Evolutionary conservation across 2,888 invertebrate genomes (phyloP), one percentile per base, ranked within the genome.

Genomic region (Nemurella pictetii): DNA sequence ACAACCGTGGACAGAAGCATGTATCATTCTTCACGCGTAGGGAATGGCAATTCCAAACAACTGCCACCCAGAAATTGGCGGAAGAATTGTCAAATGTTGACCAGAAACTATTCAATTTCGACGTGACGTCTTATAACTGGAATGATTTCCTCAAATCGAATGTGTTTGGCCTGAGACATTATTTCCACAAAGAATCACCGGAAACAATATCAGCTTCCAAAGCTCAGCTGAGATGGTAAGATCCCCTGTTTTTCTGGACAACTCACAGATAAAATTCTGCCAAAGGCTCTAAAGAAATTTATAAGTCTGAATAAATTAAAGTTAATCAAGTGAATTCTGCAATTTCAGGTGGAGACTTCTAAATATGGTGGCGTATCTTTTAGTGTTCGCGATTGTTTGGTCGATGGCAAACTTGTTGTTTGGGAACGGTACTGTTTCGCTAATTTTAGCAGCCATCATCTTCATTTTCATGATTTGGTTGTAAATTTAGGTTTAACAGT

Each of bases 21-120:
- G 89, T 92, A 85, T 89, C 91, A 85, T 92, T 91, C 88, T 93
- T 93, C 88, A 92, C 92, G 30, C 89, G 89, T 36, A 90, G 91
- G 78, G 90, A 92, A 85, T 93, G 93, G 93, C 88, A 87, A 35
- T 91, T 91, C 88, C 87, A 87, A 32, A 89, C 89, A 26, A 87
- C 87, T 20, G 90, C 90, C 85, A 87, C 89, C 35, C 86, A 89
- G n/a, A 87, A 87, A 28, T 88, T 91, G 25, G 88, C 87, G 83
- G 88, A 88, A 20, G 87, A 88, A 27, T 87, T 91, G 85, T 87
- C 87, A 55, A 87, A 86, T 0, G 88, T 87, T 75, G 90, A 89
- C 86, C 87, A 87, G 86, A 87, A 89, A 87, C 87, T 88, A 36
- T 92, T 91, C 88, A 90, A 91, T 86, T 92, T 92, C 88, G 91